Evolutionary conservation across 2,113 vertebrate species (phyloP), one percentile per base, ranked within the genome.

Genomic region (Salvelinus alpinus): DNA sequence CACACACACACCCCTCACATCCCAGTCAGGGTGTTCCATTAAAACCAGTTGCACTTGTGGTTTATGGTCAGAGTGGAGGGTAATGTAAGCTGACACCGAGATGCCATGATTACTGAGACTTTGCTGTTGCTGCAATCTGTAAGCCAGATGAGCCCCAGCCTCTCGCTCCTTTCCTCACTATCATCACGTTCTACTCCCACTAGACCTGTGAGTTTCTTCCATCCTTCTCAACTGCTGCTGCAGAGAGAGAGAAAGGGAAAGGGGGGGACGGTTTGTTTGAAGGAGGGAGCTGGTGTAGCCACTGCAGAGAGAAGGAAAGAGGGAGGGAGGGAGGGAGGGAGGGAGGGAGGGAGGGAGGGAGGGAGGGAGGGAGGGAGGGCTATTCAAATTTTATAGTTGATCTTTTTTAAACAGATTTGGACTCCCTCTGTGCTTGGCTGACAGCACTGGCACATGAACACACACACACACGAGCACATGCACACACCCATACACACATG

Each of bases 351-450:
- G 24, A 24, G 24, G 24, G 77, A 80, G 0, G 8, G 34, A 69
- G 27, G 29, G 38, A 65, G 22, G 22, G 24, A 27, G 22, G 47
- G 48, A 24, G 24, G 68, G 74, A 76, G 84, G 80, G 68, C 27
- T 70, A 65, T 71, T 7, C 25, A 4, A 12, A n/a, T 84, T 88
- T 86, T 83, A 80, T 81, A 90, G 70, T 85, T 88, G 24, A 64
- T 27, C 9, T 27, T 25, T 83, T 73, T 65, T 84, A 72, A 88
- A 85, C 74, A 85, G 88, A 84, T 86, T 87, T 75, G 69, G 81
- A 83, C 38, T 11, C 82, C 16, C 29, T 18, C 87, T 89, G 90
- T 38, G 74, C 74, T 82, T 74, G 74, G 85, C 88, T 88, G 90
- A 91, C 88, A 91, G 86, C 81, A 67, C 76, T 20, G 78, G 74